These are phyloP conservation scores for Sebastiscus tertius DNA, from an alignment of 2,797 vertebrate genomes.

Conservation along the genomic window DNA sequence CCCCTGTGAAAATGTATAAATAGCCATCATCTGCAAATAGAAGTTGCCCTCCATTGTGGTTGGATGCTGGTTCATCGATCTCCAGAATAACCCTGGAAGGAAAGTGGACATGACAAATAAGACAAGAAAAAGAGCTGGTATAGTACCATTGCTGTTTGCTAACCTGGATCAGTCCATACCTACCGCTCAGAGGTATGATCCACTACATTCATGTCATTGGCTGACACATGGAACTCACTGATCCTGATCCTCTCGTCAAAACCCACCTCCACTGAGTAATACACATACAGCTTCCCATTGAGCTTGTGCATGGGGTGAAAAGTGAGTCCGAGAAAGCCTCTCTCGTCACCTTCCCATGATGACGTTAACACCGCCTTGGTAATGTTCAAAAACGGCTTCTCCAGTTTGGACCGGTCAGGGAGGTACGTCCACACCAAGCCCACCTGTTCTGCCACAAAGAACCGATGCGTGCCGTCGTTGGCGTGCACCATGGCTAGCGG, in stretches of 20 bases:
- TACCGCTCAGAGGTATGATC: constrained; percentile 96
- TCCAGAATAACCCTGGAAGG: constrained; percentile 91
- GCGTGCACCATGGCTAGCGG: constrained; percentile 95
- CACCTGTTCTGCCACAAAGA: constrained; percentile 95
- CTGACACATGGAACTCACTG: constrained; percentile 93
- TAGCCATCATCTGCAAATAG: constrained; percentile 93
- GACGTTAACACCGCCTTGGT: constrained; percentile 91
- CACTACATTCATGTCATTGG: constrained; percentile 88
- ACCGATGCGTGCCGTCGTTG: constrained; percentile 91
- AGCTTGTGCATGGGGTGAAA: constrained; percentile 92
- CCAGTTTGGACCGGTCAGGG: constrained; percentile 85
- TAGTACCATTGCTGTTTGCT: background rate
- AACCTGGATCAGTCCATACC: constrained; percentile 9
- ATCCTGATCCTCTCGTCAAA: constrained; percentile 93
- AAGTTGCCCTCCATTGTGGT: constrained; percentile 95
- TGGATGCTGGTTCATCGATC: constrained; percentile 94
- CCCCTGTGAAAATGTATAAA: constrained; percentile 96
- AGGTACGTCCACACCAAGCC: constrained; percentile 96
- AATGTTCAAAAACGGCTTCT: constrained; percentile 92
- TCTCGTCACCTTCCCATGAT: constrained; percentile 96
- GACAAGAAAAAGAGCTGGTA: background rate
- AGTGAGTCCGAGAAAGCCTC: constrained; percentile 92
- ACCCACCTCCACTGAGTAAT: constrained; percentile 91
- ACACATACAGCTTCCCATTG: constrained; percentile 92
- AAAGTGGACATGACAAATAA: constrained; percentile 2